Base-by-base conservation (phyloP, 2,797 vertebrate genomes). In the Otolemur crassicaudatus region DNA sequence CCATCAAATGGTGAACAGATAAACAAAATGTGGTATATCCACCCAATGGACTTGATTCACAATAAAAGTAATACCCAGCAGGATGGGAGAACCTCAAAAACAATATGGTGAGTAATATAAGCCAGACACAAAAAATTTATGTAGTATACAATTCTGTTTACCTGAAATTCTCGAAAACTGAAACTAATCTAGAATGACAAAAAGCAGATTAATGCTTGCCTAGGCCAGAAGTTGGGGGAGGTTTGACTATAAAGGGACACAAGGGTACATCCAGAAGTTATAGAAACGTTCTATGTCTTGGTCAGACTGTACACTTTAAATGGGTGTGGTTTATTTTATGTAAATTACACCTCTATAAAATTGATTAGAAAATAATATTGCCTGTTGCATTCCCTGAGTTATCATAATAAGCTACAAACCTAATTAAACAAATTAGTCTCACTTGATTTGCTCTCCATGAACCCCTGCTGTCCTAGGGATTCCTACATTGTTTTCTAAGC, bases 371-470 rank as follows among this genome's bases (percentile, higher is more conserved):
- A 89, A 73, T 49, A 82, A 88, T 91, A 61, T 29, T 94, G 65
- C 65, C 75, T 83, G 65, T 69, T 12, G 4, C 31, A 92, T 69
- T 94, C 31, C 53, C 29, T 96, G 49, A 10, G 72, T 93, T 82
- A 79, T 90, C 61, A 77, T 84, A 40, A 77, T 84, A 40, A 88
- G 76, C 61, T 79, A 95, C 87, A 82, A 91, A 53, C 61, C 53
- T 94, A 31, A 80, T 93, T 88, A 93, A 92, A 96, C 82, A 95
- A 82, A 65, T 86, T 88, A 79, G 65, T 91, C 83, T 84, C 60
- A 89, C 43, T 81, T 40, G 40, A 75, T 60, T 91, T 87, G 13
- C 82, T 96, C 11, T 92, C 95, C 70, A 76, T 95, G 20, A 93
- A 84, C 70, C 43, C 69, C 27, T 91, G 31, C 20, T 82, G 23